Percentiles rank a stretch among this genome's conserved stretches.
Evolutionary conservation across 2,888 invertebrate genomes (phyloP).

Genomic region (Chesias legatella): DNA sequence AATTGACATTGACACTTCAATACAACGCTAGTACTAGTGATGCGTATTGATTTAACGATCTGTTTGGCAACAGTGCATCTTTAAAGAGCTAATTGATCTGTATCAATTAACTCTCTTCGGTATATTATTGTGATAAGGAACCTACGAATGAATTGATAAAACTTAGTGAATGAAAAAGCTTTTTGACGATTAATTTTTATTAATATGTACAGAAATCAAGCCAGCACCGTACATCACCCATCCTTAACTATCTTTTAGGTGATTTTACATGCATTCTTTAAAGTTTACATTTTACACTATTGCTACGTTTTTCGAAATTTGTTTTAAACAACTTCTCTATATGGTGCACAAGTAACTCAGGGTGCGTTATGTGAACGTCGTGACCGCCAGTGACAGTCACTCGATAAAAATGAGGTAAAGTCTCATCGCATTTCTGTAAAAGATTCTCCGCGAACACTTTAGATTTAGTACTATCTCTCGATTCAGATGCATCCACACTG

Average conservation of each 20-base stretch:
- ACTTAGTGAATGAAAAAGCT: no score
- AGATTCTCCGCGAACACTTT: slow-evolving; percentile 35
- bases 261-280: slow-evolving; percentile 13
- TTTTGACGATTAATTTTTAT: no score
- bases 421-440: slow-evolving; percentile 35
- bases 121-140: no score
- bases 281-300: slow-evolving; percentile 29
- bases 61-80: no score
- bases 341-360: slow-evolving; percentile 63
- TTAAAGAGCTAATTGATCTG: no score
- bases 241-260: background rate
- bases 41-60: no score
- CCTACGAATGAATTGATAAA: no score
- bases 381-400: slow-evolving; percentile 73
- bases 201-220: no score
- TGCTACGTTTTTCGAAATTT: slow-evolving; percentile 10
- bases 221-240: background rate
- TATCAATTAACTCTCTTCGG: no score
- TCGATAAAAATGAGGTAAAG: slow-evolving; percentile 33
- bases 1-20: no score
- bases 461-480: slow-evolving; percentile 16
- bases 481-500: slow-evolving; percentile 38
- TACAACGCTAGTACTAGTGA: no score
- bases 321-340: slow-evolving; percentile 52
- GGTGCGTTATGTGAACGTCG: slow-evolving; percentile 79